A percentile compares a stretch with the other conserved stretches of the same genome.
Evolutionary conservation across 2,113 vertebrate species (phyloP).

Genomic region (Chrysemys picta): DNA sequence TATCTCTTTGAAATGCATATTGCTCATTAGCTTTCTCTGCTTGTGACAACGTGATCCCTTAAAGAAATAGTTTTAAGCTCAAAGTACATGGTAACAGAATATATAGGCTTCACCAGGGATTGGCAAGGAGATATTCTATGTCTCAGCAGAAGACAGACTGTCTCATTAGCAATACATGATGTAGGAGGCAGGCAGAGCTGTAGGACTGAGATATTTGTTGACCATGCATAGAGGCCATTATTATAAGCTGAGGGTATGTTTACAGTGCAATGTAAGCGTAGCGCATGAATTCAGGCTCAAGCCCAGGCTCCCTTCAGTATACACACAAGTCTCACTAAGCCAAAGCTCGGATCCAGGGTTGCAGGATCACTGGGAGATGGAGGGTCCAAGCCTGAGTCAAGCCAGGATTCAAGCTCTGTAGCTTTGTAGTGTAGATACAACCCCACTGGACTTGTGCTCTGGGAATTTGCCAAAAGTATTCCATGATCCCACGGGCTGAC

Average conservation of each 20-base stretch:
- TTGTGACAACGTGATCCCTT: not conserved
- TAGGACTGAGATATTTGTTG: not conserved
- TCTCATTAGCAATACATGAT: not conserved
- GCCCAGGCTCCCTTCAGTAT: no score
- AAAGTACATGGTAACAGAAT: not conserved
- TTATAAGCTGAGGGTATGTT: not conserved
- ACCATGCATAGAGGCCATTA: not conserved
- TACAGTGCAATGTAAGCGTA: not conserved
- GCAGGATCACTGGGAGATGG: no score
- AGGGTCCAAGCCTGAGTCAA: no score
- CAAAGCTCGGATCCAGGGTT: no score
- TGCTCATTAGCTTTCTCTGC: not conserved
- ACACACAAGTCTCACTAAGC: no score
- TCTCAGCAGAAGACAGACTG: not conserved
- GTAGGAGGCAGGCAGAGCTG: not conserved
- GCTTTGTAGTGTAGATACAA: no score
- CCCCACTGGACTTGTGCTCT: no score
- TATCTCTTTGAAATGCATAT: not conserved
- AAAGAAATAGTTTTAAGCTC: not conserved
- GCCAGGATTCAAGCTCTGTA: no score
- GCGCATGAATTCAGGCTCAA: no score
- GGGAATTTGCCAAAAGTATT: no score
- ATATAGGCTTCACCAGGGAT: not conserved
- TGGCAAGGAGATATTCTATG: not conserved
- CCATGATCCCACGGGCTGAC: no score